These are phyloP conservation scores for Stratiolaelaps scimitus DNA, from an alignment of 1,140 invertebrate species.

Conservation along the genomic window DNA sequence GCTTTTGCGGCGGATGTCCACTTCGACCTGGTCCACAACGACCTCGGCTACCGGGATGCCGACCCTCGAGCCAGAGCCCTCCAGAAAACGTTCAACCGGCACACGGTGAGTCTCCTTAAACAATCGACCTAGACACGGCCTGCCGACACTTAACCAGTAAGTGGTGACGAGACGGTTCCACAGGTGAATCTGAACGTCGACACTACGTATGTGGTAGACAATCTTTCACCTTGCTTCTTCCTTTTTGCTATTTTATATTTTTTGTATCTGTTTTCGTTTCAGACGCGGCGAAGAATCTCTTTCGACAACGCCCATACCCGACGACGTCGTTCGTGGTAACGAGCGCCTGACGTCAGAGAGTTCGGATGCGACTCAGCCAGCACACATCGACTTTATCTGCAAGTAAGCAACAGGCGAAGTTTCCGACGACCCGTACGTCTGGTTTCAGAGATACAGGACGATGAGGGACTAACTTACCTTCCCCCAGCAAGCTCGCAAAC, in stretches of 20 bases:
- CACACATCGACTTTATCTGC: conserved; percentile 25
- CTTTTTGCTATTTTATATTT: too few species aligned
- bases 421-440: too few species aligned
- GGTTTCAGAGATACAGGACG: too few species aligned
- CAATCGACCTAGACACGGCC: too few species aligned
- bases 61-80: conserved; percentile 46
- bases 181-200: too few species aligned
- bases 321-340: neutral
- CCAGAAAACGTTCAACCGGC: conserved; percentile 44
- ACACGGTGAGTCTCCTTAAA: conserved; percentile 37
- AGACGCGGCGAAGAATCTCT: neutral
- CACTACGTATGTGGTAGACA: too few species aligned
- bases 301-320: neutral
- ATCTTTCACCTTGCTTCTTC: too few species aligned
- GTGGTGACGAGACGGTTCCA: too few species aligned
- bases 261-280: too few species aligned
- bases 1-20: conserved; percentile 42
- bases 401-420: conserved; percentile 7
- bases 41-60: conserved; percentile 50
- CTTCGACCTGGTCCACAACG: conserved; percentile 45
- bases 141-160: too few species aligned
- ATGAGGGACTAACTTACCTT: too few species aligned
- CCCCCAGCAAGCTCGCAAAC: too few species aligned
- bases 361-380: neutral
- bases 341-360: conserved; percentile 11